Conservation (phyloP, 2,797 vertebrate genomes). For the Clarias fuscus region DNA sequence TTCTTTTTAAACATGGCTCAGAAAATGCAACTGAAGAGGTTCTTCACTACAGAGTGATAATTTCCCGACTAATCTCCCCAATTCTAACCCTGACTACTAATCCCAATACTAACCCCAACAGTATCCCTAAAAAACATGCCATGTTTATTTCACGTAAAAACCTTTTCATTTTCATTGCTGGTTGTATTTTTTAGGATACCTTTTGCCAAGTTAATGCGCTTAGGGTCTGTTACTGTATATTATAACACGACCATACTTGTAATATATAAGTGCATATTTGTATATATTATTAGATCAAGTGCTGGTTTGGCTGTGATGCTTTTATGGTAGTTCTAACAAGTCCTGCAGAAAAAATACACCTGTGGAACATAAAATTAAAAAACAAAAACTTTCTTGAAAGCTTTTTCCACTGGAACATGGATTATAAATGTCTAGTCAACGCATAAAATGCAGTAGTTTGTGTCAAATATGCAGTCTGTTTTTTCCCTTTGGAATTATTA, state of each 20-base stretch:
- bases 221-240: neutral
- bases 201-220: neutral
- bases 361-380: neutral
- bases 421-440: neutral
- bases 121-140: neutral
- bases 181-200: neutral
- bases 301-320: constrained; percentile 21
- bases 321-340: constrained; percentile 7
- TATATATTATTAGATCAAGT: constrained; percentile 2
- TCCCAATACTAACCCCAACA: neutral
- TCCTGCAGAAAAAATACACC: neutral
- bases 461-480: constrained; percentile 10
- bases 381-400: neutral
- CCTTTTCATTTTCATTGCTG: neutral
- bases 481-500: constrained; percentile 1
- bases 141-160: neutral
- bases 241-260: neutral
- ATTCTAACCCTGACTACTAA: neutral
- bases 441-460: constrained; percentile 20
- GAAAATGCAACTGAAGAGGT: neutral
- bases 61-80: neutral
- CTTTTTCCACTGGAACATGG: constrained; percentile 15
- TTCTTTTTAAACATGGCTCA: neutral
- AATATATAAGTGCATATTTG: neutral
- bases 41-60: neutral